Percentiles rank a stretch among this genome's conserved stretches.
Evolutionary conservation across 2,888 invertebrate species (phyloP).

Genomic region (Empis stercorea): DNA sequence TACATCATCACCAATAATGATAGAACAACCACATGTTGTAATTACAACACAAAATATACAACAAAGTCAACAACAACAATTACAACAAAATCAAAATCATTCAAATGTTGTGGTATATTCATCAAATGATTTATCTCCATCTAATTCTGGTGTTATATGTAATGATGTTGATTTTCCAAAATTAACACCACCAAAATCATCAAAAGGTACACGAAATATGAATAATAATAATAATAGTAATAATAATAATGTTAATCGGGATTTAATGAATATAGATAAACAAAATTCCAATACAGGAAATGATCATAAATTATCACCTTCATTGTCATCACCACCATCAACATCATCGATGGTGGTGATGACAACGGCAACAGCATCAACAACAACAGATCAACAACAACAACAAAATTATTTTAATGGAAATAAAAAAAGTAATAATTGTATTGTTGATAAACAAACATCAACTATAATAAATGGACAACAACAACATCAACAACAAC

Average conservation of each 20-base stretch:
- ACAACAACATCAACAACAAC: slow-evolving; percentile 13
- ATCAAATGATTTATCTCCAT: not conserved
- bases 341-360: slow-evolving; percentile 7
- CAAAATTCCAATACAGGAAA: slow-evolving; percentile 15
- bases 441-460: slow-evolving; percentile 19
- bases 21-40: slow-evolving; percentile 28
- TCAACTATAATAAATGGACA: slow-evolving; percentile 21
- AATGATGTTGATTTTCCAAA: slow-evolving; percentile 37
- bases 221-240: slow-evolving; percentile 12
- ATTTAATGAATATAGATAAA: slow-evolving; percentile 9
- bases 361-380: slow-evolving; percentile 5
- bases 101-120: slow-evolving; percentile 7
- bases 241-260: slow-evolving; percentile 9
- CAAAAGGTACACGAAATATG: slow-evolving; percentile 23
- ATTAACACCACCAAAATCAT: slow-evolving; percentile 34
- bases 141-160: slow-evolving; percentile 20
- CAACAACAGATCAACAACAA: not conserved
- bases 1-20: not conserved
- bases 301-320: slow-evolving; percentile 8
- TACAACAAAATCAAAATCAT: slow-evolving; percentile 1
- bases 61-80: slow-evolving; percentile 21
- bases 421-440: slow-evolving; percentile 19
- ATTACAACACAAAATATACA: slow-evolving; percentile 31
- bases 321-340: not conserved
- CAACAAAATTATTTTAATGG: slow-evolving; percentile 4